Evolutionary conservation across 2,888 invertebrate genomes (phyloP).

Genomic region (Cordilura impudica): DNA sequence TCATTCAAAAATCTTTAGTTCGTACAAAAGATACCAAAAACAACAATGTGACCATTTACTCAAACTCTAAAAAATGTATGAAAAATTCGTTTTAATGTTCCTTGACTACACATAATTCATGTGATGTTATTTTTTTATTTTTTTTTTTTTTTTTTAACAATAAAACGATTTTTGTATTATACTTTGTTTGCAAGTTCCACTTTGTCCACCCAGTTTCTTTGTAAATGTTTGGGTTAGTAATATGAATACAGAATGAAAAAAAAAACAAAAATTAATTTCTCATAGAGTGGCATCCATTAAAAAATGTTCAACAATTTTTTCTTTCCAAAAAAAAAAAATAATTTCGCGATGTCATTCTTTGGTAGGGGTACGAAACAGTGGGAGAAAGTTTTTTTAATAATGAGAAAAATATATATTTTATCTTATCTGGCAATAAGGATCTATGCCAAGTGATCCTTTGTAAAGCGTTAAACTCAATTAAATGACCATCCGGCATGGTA

Average conservation of each 20-base stretch:
- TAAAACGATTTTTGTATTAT: constrained; percentile 46
- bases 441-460: too few relatives aligned
- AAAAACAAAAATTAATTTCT: constrained; percentile 65
- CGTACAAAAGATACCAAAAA: constrained; percentile 3
- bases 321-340: constrained; percentile 22
- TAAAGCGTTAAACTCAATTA: too few relatives aligned
- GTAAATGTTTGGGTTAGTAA: constrained; percentile 27
- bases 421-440: neutral
- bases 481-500: too few relatives aligned
- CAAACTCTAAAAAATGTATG: constrained; percentile 13
- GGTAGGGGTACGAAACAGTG: constrained; percentile 32
- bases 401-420: neutral
- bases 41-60: neutral
- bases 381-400: neutral
- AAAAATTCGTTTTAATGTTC: constrained; percentile 49
- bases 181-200: constrained; percentile 71
- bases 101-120: constrained; percentile 35
- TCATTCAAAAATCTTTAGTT: too few relatives aligned
- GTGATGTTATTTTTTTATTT: constrained; percentile 48
- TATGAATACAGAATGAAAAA: constrained; percentile 43
- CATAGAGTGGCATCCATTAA: constrained; percentile 64
- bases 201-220: constrained; percentile 61
- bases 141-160: constrained; percentile 40
- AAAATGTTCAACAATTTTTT: constrained; percentile 61
- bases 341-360: constrained; percentile 45